Percentiles rank a stretch among this genome's conserved stretches.
Evolutionary conservation across 2,797 vertebrate species (phyloP).

Genomic region (Acrocephalus scirpaceus): DNA sequence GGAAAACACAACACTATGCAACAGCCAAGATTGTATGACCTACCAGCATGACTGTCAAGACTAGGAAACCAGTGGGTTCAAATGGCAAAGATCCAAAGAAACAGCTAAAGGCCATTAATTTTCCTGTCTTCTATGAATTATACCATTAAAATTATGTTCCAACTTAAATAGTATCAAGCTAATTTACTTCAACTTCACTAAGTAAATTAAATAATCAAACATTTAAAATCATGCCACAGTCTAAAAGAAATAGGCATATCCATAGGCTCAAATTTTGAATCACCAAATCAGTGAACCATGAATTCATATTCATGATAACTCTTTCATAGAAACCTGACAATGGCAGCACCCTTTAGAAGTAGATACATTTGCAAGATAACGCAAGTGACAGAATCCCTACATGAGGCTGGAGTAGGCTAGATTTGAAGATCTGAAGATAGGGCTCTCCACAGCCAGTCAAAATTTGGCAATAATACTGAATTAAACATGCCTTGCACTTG

Average conservation of each 20-base stretch:
- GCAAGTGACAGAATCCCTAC: background rate
- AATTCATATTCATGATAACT: background rate
- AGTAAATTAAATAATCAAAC: background rate
- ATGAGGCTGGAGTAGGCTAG: background rate
- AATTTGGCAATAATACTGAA: background rate
- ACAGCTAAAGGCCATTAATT: background rate
- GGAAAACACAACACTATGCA: background rate
- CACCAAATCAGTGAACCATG: rapidly evolving
- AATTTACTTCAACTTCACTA: background rate
- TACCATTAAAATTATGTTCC: background rate
- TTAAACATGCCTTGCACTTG: background rate
- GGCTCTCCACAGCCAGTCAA: background rate
- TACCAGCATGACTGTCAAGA: background rate
- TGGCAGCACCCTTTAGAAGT: background rate
- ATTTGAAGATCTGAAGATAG: background rate
- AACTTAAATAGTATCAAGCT: background rate
- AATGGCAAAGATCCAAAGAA: background rate
- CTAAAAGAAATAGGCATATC: background rate
- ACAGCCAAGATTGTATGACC: background rate
- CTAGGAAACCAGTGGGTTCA: background rate
- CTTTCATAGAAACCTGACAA: background rate
- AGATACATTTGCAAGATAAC: background rate
- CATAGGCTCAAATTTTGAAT: background rate
- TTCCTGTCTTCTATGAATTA: background rate
- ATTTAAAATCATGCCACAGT: background rate